Conservation (phyloP, 2,888 invertebrate species). For the Tinea semifulvella region DNA sequence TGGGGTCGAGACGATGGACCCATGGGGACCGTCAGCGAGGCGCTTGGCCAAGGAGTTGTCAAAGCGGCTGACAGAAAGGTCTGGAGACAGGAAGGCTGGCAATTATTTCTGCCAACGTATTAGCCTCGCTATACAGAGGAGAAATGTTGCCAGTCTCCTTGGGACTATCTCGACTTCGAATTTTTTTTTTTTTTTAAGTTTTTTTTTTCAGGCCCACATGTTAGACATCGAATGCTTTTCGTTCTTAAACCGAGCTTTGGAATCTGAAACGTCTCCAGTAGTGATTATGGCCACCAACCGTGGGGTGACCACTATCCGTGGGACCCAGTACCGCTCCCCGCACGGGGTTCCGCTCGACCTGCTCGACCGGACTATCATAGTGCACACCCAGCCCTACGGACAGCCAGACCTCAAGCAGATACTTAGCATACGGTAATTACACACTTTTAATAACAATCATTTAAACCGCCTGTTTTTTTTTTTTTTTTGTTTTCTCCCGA, state of each 20-base stretch:
- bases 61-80: no score
- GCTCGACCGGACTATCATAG: conserved; percentile 90
- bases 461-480: no score
- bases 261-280: conserved; percentile 96
- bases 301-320: conserved; percentile 92
- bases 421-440: conserved; percentile 82
- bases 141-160: no score
- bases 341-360: conserved; percentile 98
- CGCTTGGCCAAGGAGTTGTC: no score
- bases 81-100: no score
- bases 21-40: no score
- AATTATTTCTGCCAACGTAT: no score
- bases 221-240: conserved; percentile 99
- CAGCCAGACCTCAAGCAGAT: conserved; percentile 92
- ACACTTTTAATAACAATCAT: no score
- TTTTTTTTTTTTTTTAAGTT: not conserved
- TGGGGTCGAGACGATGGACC: no score
- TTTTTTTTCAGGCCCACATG: conserved; percentile 82
- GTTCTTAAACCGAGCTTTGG: conserved; percentile 94
- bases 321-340: conserved; percentile 92
- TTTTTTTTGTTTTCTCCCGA: no score
- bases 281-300: conserved; percentile 99
- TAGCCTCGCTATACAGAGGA: no score
- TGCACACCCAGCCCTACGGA: conserved; percentile 88
- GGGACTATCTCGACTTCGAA: no score